Conservation (phyloP, 2,113 vertebrate species). For the Dissostichus mawsoni region DNA sequence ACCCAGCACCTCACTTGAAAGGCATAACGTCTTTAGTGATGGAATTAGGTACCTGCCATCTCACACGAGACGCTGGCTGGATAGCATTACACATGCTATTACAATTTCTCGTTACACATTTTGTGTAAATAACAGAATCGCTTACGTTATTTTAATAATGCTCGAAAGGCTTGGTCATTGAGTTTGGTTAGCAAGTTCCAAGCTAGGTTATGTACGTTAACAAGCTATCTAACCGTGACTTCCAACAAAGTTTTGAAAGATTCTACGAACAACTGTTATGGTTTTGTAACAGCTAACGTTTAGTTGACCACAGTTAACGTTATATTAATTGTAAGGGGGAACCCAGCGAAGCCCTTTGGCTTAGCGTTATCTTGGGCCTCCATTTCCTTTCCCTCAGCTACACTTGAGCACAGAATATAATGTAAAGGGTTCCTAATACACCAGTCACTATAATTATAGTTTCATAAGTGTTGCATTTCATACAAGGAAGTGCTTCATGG, state of each 20-base stretch:
- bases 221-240: not conserved
- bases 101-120: not conserved
- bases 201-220: slow-evolving; percentile 18
- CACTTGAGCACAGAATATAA: slow-evolving; percentile 50
- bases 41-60: not conserved
- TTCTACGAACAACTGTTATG: not conserved
- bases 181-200: slow-evolving; percentile 50
- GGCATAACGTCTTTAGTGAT: not conserved
- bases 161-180: slow-evolving; percentile 68
- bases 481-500: not conserved
- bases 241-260: not conserved
- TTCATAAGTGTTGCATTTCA: not conserved
- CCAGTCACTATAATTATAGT: not conserved
- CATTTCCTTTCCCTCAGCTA: slow-evolving; percentile 67
- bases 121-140: not conserved
- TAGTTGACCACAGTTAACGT: not conserved
- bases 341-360: not conserved
- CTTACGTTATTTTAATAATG: slow-evolving; percentile 18
- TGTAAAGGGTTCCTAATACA: slow-evolving; percentile 35
- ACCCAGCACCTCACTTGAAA: slow-evolving; percentile 12
- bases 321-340: not conserved
- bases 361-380: slow-evolving; percentile 62
- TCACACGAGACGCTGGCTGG: fast-evolving
- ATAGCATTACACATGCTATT: not conserved
- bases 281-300: not conserved